A percentile compares a stretch with the other conserved stretches of the same genome.
phyloP scores from a whole-genome alignment of 2,888 invertebrate species.

The Gymnosoma rotundatum region DNA sequence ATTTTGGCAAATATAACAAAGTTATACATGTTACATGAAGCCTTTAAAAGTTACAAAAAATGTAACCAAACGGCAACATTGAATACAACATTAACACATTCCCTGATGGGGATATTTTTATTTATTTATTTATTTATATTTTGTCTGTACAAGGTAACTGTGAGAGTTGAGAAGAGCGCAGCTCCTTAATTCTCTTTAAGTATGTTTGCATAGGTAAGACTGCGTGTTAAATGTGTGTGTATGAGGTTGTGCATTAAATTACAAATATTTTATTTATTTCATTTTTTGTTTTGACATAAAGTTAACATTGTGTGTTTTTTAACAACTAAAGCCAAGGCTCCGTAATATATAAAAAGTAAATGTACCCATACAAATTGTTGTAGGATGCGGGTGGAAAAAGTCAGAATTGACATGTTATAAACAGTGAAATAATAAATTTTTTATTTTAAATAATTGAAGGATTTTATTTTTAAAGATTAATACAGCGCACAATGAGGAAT shows the following conservation, averaged over 20 bases:
- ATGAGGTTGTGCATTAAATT: slow-evolving; percentile 2
- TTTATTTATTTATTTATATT: neutral
- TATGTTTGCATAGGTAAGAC: neutral
- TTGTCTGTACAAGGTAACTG: slow-evolving; percentile 9
- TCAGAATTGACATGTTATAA: no score
- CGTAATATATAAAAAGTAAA: slow-evolving; percentile 19
- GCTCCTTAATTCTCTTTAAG: neutral
- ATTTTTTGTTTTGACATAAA: neutral
- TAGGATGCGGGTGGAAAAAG: neutral
- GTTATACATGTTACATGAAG: no score
- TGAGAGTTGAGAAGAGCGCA: neutral
- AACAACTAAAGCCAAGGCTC: slow-evolving; percentile 13
- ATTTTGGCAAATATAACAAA: no score
- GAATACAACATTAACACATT: neutral
- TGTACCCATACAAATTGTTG: neutral
- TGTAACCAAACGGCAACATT: no score
- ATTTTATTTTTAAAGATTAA: no score
- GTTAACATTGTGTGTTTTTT: slow-evolving; percentile 12
- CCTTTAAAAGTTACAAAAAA: no score
- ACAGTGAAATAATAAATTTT: no score
- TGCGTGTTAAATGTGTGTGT: neutral
- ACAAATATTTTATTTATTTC: neutral
- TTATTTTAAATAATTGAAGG: no score
- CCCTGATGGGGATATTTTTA: slow-evolving; percentile 15
- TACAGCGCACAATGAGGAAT: no score